Conservation (phyloP, 1,140 invertebrate species). For the Drosophila triauraria region DNA sequence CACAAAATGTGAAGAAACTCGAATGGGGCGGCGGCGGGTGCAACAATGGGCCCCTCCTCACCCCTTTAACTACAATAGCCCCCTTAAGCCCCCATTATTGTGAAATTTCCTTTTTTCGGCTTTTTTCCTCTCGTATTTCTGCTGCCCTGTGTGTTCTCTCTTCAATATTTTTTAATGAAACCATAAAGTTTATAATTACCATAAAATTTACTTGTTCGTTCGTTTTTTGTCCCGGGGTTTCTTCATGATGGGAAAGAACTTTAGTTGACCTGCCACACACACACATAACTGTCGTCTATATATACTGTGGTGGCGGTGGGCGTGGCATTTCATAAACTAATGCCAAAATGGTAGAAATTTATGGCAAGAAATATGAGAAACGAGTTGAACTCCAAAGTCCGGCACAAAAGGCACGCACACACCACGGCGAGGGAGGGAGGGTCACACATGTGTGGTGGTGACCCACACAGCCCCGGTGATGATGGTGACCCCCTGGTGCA, state of each 20-base stretch:
- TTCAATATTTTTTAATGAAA: conserved; percentile 69
- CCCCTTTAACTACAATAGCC: not conserved
- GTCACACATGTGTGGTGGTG: conserved; percentile 14
- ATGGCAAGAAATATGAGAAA: conserved; percentile 78
- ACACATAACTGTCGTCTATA: not conserved
- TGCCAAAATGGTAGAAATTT: conserved; percentile 69
- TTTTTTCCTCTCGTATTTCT: conserved; percentile 12
- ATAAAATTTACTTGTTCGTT: conserved; percentile 69
- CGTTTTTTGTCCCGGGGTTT: conserved; percentile 49
- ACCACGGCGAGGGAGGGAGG: not conserved
- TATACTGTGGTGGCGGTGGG: conserved; percentile 22
- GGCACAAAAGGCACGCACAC: conserved; percentile 67
- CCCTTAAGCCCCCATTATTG: conserved; percentile 13
- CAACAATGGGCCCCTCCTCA: conserved; percentile 25
- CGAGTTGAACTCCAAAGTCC: conserved; percentile 51
- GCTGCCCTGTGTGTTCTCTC: conserved; percentile 8
- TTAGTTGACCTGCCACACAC: conserved; percentile 45
- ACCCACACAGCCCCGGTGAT: conserved; percentile 12
- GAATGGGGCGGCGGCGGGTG: not conserved
- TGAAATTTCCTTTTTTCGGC: conserved; percentile 22
- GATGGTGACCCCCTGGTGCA: conserved; percentile 6
- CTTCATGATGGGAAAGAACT: conserved; percentile 47
- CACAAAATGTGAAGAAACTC: conserved; percentile 49
- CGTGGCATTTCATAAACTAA: conserved; percentile 61
- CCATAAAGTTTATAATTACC: conserved; percentile 81